A percentile compares a stretch with the other conserved stretches of the same genome.
Conservation (phyloP, 2,113 vertebrate genomes). For the Corythoichthys intestinalis region DNA sequence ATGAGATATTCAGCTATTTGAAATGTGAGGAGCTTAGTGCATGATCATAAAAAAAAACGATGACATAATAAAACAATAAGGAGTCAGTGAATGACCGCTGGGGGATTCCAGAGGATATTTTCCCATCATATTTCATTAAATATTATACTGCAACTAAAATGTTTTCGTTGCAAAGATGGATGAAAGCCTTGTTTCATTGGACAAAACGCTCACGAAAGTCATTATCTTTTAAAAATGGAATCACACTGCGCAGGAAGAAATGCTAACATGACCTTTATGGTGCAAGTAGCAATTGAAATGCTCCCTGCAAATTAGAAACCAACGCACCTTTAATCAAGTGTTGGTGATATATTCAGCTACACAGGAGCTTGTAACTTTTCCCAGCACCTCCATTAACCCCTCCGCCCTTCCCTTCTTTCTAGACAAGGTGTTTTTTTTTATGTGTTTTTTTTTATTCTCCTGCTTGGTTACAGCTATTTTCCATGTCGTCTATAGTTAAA, state of each 20-base stretch:
- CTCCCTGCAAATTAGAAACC: background rate
- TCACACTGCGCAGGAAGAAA: background rate
- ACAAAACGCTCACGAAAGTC: too few species aligned
- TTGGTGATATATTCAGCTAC: background rate
- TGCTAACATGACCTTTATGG: background rate
- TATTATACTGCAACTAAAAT: too few species aligned
- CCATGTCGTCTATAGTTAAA: conserved; percentile 17
- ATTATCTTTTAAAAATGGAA: background rate
- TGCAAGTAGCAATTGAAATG: background rate
- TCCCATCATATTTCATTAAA: too few species aligned
- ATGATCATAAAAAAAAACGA: too few species aligned
- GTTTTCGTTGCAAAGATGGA: too few species aligned
- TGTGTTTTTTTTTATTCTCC: conserved; percentile 23
- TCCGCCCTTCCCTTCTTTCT: conserved; percentile 9
- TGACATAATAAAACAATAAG: background rate
- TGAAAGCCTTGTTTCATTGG: too few species aligned
- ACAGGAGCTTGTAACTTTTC: conserved; percentile 22
- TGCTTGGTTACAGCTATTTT: conserved; percentile 26
- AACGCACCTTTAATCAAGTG: background rate
- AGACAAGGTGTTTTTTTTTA: conserved; percentile 35
- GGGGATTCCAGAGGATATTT: background rate
- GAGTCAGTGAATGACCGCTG: background rate
- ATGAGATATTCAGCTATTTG: background rate
- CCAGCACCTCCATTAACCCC: conserved; percentile 35
- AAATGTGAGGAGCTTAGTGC: too few species aligned